Conservation (phyloP, 2,797 vertebrate species). For the Halcyon badia region DNA sequence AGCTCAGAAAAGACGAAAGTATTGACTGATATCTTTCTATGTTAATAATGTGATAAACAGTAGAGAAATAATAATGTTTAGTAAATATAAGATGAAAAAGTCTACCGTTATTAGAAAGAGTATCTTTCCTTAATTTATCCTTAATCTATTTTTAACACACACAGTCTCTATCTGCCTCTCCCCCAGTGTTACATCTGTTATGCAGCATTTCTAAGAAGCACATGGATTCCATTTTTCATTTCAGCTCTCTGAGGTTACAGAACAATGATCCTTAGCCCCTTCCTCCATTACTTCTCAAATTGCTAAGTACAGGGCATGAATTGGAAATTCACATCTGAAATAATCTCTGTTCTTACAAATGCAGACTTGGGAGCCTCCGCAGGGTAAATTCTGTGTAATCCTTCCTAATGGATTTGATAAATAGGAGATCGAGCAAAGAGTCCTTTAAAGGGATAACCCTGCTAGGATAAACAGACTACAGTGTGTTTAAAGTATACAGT, state of each 20-base stretch:
- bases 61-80: neutral
- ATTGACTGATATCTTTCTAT: neutral
- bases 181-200: neutral
- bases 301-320: neutral
- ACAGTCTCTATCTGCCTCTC: neutral
- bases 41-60: neutral
- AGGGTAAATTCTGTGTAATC: neutral
- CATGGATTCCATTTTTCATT: neutral
- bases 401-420: constrained; percentile 1
- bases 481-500: neutral
- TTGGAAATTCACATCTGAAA: neutral
- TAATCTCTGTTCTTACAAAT: neutral
- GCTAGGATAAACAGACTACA: neutral
- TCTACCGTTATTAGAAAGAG: neutral
- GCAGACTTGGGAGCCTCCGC: neutral
- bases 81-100: neutral
- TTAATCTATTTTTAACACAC: neutral
- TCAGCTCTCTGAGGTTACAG: neutral
- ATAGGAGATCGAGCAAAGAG: neutral
- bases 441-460: neutral
- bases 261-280: neutral
- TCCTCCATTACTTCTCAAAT: neutral
- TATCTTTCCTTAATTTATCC: neutral
- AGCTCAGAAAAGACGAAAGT: neutral
- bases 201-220: neutral